Evolutionary conservation across 2,888 invertebrate genomes (phyloP), one percentile per base, ranked within the genome.

Genomic region (Macrosoma leucophasiata): DNA sequence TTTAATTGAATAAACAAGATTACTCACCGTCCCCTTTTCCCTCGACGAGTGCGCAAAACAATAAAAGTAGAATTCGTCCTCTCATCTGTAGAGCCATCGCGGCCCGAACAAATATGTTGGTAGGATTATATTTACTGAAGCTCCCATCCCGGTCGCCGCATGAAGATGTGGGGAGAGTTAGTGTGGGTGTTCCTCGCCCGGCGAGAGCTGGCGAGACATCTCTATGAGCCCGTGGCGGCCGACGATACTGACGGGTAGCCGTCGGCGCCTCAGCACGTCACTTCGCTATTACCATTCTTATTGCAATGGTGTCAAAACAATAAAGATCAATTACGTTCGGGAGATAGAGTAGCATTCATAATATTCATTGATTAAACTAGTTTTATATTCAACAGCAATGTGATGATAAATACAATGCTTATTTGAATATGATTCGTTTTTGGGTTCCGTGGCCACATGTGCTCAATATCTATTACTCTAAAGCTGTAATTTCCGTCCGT

Each of bases 301-400:
- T 61, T 63, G 62, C 60, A 76, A 70, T 68, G 70, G 71, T 81
- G 78, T 78, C 78, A 74, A 58, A 66, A 58, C 62, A 76, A 82
- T 81, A 60, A 72, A 70, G 61, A 58, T 58, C 63, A 71, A 71
- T 72, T 60, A 68, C 57, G 38, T 43, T 39, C 33, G 62, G 63
- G 68, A 48, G 25, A 23, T 21, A 18, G 11, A 36, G 30, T 30
- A 21, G 21, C 29, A 29, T 11, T 17, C 20, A 20, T 14, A 25
- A 13, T 7, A 9, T n/a, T 6, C 8, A 25, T 3, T 6, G 14
- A 13, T 13, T 13, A 13, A 13, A n/a, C 6, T 3, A 2, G 5
- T 8, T 19, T 4, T 17, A 18, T 19, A 18, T 10, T 28, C 19
- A 28, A 17, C 17, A 13, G 10, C 12, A 11, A 19, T 11, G 10